Evolutionary conservation across 2,797 vertebrate genomes (phyloP).

Genomic region (Megalops cyprinoides): DNA sequence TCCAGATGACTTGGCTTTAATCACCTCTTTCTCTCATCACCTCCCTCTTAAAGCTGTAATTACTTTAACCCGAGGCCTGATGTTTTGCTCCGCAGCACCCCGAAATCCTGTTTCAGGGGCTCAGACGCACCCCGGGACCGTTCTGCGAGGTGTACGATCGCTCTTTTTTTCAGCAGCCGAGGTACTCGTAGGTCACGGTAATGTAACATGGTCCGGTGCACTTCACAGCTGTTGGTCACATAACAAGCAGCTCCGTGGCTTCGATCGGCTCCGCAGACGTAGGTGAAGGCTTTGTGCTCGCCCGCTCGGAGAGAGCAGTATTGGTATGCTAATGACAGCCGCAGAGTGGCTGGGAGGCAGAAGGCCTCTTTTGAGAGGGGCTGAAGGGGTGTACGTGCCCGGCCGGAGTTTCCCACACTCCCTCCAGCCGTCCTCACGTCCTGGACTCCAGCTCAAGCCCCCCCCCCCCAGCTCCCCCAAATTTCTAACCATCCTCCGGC

Average conservation of each 20-base stretch:
- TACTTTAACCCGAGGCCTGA: not conserved
- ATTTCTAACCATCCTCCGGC: slow-evolving; percentile 47
- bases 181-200: slow-evolving; percentile 20
- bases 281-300: slow-evolving; percentile 28
- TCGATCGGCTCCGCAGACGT: slow-evolving; percentile 5
- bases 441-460: not conserved
- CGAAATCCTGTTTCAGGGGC: not conserved
- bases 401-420: slow-evolving; percentile 70
- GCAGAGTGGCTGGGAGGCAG: slow-evolving; percentile 21
- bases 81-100: not conserved
- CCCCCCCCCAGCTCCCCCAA: slow-evolving; percentile 35
- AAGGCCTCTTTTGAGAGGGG: slow-evolving; percentile 56
- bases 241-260: not conserved
- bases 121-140: not conserved
- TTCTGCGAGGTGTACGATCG: not conserved
- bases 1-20: no score
- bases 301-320: slow-evolving; percentile 34
- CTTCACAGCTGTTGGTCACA: slow-evolving; percentile 32
- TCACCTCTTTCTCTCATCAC: no score
- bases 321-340: slow-evolving; percentile 73
- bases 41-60: no score
- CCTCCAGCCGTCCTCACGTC: slow-evolving; percentile 33
- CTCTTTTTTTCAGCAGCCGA: not conserved
- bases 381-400: slow-evolving; percentile 49
- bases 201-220: not conserved